Base-by-base conservation (phyloP, 2,113 vertebrate species). In the Platichthys flesus region DNA sequence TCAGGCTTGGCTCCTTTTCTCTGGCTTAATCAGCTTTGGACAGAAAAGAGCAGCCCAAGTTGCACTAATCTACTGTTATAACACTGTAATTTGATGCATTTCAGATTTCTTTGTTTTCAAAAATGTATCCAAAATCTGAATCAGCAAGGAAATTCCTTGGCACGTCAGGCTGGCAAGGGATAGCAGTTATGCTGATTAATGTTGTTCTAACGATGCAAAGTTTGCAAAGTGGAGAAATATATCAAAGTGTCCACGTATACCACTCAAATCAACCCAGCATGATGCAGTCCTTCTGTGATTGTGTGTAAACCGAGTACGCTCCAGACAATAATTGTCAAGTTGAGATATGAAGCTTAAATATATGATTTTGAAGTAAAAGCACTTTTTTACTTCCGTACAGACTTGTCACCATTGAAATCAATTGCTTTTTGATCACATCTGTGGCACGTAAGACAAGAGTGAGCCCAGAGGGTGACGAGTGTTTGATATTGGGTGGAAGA, bases 231-330 rank as follows among this genome's bases (percentile, higher is more conserved):
- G 0, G 40, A 14, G 58, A 76, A 76, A 64, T 26, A 6, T 10
- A 73, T 47, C 35, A 55, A 63, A 40, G 67, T 28, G 28, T 56
- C 23, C 21, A 81, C 18, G 42, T 21, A 65, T 37, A 80, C 35
- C 26, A 28, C 15, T 73, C 24, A 45, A 71, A 66, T 67, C 18
- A 55, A 51, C 58, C 52, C 24, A 70, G 60, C 56, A 37, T 47
- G 45, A 71, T n/a, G 16, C 40, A 23, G 13, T 59, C 35, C 21
- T n/a, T 73, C 2, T 2, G 47, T 66, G 56, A 51, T 24, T 45
- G 70, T 52, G 47, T 66, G 37, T 42, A 52, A 52, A 6, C 4
- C 67, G 24, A 42, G n/a, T 54, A 55, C 74, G 62, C 35, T 74
- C 8, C n/a, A 23, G 55, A 73, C 59, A 69, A 61, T 66, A 6